These are phyloP conservation scores for Ischnus inquisitorius DNA, from an alignment of 2,888 invertebrate species.

Conservation along the genomic window DNA sequence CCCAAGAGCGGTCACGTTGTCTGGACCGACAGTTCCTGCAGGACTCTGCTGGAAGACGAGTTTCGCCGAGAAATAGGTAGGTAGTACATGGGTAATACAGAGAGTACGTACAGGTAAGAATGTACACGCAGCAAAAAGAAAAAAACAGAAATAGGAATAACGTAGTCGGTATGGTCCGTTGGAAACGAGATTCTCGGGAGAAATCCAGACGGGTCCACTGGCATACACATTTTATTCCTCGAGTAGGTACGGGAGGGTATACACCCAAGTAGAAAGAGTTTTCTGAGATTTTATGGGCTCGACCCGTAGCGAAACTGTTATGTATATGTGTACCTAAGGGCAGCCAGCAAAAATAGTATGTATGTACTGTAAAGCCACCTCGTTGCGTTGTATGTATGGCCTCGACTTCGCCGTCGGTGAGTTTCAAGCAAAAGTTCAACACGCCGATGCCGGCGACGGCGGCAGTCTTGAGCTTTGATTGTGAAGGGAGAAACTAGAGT, in stretches of 20 bases:
- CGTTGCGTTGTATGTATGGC: neutral
- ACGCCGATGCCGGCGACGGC: neutral
- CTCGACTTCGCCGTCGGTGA: slow-evolving; percentile 24
- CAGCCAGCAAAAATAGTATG: slow-evolving; percentile 18
- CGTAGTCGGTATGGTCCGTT: slow-evolving; percentile 11
- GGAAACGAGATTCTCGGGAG: slow-evolving; percentile 66
- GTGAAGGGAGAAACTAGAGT: slow-evolving; percentile 20
- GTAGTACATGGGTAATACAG: slow-evolving; percentile 46
- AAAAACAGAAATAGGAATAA: too few species aligned
- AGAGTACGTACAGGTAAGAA: slow-evolving; percentile 24
- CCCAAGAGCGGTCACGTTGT: slow-evolving; percentile 26
- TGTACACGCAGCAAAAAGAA: slow-evolving; percentile 37
- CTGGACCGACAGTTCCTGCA: slow-evolving; percentile 34
- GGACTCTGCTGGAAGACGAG: slow-evolving; percentile 54
- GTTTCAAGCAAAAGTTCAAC: slow-evolving; percentile 22
- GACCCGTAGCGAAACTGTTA: slow-evolving; percentile 63
- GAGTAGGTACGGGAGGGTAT: slow-evolving; percentile 45
- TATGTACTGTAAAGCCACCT: slow-evolving; percentile 20
- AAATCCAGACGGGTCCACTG: slow-evolving; percentile 65
- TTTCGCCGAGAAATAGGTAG: slow-evolving; percentile 62
- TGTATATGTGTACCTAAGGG: slow-evolving; percentile 44
- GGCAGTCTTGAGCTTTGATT: slow-evolving; percentile 34
- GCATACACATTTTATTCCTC: slow-evolving; percentile 66
- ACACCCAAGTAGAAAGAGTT: slow-evolving; percentile 63
- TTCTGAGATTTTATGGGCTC: slow-evolving; percentile 68